Conservation (phyloP, 2,113 vertebrate species). For the Carettochelys insculpta region DNA sequence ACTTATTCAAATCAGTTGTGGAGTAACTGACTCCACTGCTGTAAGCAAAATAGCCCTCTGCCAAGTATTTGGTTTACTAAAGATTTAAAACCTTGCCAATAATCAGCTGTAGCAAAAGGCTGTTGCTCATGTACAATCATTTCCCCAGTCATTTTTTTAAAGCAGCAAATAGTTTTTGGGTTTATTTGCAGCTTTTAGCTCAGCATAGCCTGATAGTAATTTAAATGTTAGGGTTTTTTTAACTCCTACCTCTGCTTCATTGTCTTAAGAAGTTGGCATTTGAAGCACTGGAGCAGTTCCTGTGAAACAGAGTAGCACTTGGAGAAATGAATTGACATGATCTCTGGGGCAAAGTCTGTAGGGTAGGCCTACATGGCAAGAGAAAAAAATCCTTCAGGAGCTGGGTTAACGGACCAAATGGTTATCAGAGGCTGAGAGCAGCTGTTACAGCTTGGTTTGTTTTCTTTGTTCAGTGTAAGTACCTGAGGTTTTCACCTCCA, state of each 20-base stretch:
- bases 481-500: not conserved
- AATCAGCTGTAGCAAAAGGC: not conserved
- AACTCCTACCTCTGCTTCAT: not conserved
- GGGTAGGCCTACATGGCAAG: not conserved
- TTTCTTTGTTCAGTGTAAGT: not conserved
- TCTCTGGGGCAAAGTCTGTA: not conserved
- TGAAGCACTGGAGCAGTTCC: rapidly evolving
- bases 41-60: not conserved
- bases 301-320: not conserved
- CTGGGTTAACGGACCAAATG: too few species aligned
- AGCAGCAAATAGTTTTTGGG: not conserved
- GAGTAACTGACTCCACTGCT: not conserved
- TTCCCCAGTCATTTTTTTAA: not conserved
- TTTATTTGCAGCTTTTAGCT: not conserved
- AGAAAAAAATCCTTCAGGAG: not conserved
- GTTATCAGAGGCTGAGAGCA: not conserved
- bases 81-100: not conserved
- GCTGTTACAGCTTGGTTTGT: not conserved
- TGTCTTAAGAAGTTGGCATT: not conserved
- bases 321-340: rapidly evolving
- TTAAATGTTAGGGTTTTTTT: not conserved
- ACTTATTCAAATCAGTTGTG: not conserved
- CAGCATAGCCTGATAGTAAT: not conserved
- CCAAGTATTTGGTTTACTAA: not conserved
- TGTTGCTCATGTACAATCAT: not conserved